Percentiles rank a stretch among this genome's conserved stretches.
Evolutionary conservation across 2,113 vertebrate species (phyloP).

Genomic region (Anhinga anhinga): DNA sequence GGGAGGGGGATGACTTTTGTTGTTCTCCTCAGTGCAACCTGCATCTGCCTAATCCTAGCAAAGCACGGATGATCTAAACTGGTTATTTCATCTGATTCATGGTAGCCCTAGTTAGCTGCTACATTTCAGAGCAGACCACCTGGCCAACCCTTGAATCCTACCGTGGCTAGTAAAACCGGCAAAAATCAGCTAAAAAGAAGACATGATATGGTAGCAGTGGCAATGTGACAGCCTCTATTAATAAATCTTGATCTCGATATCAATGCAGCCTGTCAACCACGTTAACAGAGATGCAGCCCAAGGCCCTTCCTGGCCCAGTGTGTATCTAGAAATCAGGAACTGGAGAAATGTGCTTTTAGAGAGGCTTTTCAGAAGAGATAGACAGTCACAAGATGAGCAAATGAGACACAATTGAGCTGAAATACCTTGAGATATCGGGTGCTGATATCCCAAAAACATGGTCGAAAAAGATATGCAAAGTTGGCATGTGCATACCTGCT

Average conservation of each 20-base stretch:
- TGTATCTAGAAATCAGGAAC: background rate
- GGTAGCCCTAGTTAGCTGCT: background rate
- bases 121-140: background rate
- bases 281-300: background rate
- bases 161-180: background rate
- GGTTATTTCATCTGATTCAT: background rate
- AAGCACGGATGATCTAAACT: background rate
- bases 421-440: background rate
- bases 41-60: background rate
- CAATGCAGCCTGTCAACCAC: background rate
- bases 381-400: background rate
- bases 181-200: background rate
- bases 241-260: background rate
- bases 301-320: background rate
- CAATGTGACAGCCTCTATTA: background rate
- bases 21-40: background rate
- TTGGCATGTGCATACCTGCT: background rate
- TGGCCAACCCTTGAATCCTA: background rate
- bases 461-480: accelerated
- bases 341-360: background rate
- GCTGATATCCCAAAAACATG: background rate
- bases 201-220: background rate
- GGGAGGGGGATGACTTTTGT: background rate
- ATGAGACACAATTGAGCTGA: background rate
- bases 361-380: background rate